Evolutionary conservation across 64 coral and sea anemone species (phyloP), one percentile per base, ranked within the genome.

Genomic region (Cladopsammia gracilis): DNA sequence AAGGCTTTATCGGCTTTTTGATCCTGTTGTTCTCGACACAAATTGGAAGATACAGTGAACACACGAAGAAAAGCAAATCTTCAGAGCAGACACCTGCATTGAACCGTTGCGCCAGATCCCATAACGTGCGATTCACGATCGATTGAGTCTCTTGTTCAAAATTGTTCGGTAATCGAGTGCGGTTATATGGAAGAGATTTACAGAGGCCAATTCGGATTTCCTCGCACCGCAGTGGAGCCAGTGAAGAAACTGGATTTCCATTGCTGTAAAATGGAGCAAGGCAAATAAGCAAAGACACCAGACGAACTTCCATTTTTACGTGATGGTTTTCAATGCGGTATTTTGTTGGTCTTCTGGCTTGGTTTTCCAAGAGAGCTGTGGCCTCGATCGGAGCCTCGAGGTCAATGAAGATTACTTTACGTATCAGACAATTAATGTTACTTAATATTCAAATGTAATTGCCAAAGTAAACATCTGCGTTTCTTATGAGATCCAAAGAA

Each of bases 101-200:
- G 6, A 85, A 19, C 14, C 64, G 46, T 12, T 25, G 70, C 5
- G 71, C 67, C 53, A 84, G 51, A 11, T 74, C 48, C 67, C 53
- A 73, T 52, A 84, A 11, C 11, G 60, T 70, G 10, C 47, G 47
- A 18, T 70, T 50, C 14, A 92, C 71, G n/a, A 18, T 46, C 46
- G 18, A 48, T 18, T 92, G 90, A 3, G 68, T 75, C 34, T 62
- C 45, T 6, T 92, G 90, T 45, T 67, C 61, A 45, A 62, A 71
- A 12, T 3, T 23, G 58, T 92, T 92, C 6, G 90, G 90, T 12
- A 92, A 19, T n/a, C 70, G 78, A 22, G 90, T 92, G 52, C 70
- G 26, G 22, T 92, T 92, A 52, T 85, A 92, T 5, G 90, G 90
- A 11, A 92, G 70, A 74, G 68, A 85, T 58, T 92, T 73, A 56